These are phyloP conservation scores for Nebria brevicollis DNA, from an alignment of 2,888 invertebrate species.

Conservation along the genomic window DNA sequence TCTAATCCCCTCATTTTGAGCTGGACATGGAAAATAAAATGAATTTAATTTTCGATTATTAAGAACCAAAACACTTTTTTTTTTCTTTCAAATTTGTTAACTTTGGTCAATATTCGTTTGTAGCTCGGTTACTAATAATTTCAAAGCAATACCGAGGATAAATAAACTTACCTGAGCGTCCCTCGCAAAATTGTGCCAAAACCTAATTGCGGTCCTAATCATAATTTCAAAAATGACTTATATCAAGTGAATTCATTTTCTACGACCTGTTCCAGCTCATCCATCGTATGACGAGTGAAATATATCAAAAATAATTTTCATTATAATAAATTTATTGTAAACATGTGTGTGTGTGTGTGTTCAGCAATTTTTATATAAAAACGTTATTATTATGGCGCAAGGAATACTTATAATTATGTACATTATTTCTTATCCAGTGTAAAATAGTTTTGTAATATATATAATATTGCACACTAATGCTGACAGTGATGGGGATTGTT, in stretches of 20 bases:
- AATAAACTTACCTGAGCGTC: conserved; percentile 7
- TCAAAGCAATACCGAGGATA: conserved; percentile 5
- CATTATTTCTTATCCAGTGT: conserved; percentile 29
- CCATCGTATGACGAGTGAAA: conserved; percentile 37
- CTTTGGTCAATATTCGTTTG: not conserved
- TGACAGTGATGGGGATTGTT: not conserved
- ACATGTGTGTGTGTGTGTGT: conserved; percentile 47
- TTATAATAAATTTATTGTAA: conserved; percentile 53
- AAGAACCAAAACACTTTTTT: not conserved
- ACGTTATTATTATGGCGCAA: conserved; percentile 42
- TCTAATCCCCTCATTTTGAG: conserved; percentile 31
- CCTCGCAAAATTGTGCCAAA: not conserved
- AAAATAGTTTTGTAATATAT: conserved; percentile 12
- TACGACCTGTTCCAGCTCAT: conserved; percentile 6
- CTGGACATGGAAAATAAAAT: not conserved
- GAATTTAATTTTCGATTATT: not conserved
- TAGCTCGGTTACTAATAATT: not conserved
- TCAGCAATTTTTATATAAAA: conserved; percentile 45
- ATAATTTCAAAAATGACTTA: too few relatives aligned
- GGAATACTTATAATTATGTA: conserved; percentile 42
- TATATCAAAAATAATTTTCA: conserved; percentile 50
- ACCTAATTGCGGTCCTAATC: too few relatives aligned
- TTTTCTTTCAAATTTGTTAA: too few relatives aligned
- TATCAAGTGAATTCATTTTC: not conserved
- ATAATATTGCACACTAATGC: conserved; percentile 40